A percentile compares a stretch with the other conserved stretches of the same genome.
Conservation (phyloP, 2,113 vertebrate species). For the Ia io region DNA sequence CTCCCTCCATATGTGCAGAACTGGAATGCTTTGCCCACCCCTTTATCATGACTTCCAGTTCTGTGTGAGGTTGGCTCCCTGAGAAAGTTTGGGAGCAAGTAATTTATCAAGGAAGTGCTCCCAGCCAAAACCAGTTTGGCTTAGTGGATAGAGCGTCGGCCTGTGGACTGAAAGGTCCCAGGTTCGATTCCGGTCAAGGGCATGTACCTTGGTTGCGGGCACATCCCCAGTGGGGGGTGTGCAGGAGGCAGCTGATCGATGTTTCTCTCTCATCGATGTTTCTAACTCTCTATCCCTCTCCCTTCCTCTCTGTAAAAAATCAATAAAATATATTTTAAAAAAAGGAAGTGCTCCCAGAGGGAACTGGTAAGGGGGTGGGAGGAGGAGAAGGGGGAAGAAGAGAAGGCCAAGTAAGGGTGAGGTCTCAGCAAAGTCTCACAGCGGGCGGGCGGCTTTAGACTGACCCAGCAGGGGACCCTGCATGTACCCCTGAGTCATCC, state of each 20-base stretch:
- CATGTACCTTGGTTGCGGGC: too few relatives aligned
- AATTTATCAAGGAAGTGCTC: background rate
- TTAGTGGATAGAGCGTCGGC: too few relatives aligned
- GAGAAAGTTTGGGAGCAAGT: background rate
- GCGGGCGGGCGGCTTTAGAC: background rate
- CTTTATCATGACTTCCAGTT: background rate
- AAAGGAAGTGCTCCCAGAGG: background rate
- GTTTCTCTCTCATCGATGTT: too few relatives aligned
- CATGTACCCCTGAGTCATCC: fast-evolving
- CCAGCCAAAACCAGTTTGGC: background rate
- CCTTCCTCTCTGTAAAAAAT: too few relatives aligned
- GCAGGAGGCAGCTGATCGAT: too few relatives aligned
- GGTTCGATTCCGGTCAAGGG: too few relatives aligned
- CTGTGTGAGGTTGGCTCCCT: background rate
- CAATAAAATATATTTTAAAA: too few relatives aligned
- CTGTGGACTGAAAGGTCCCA: too few relatives aligned
- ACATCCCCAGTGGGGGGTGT: too few relatives aligned
- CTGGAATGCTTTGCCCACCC: background rate
- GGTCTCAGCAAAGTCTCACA: background rate
- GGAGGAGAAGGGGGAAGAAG: background rate
- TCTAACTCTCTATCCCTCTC: too few relatives aligned
- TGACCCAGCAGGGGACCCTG: background rate
- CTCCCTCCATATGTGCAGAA: background rate
- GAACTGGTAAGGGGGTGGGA: too few relatives aligned
- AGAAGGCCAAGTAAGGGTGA: too few relatives aligned